Evolutionary conservation across 1,140 invertebrate species (phyloP).

Genomic region (Drosophila elegans): DNA sequence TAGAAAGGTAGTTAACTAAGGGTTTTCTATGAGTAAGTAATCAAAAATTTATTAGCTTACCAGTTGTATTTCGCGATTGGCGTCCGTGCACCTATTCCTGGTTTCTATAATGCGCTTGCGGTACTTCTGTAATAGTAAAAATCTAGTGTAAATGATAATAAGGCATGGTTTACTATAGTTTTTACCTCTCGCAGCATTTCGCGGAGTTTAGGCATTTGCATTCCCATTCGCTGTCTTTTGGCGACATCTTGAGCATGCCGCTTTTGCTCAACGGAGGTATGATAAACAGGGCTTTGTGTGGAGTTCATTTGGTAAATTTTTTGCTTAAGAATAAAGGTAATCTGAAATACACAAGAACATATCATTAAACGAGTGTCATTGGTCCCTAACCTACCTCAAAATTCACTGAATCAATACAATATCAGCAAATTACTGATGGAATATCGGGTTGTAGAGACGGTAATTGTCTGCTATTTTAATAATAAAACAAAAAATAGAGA

Average conservation of each 20-base stretch:
- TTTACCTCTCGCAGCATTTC: slow-evolving; percentile 69
- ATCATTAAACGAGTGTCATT: not conserved
- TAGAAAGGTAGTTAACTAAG: not conserved
- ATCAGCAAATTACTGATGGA: no score
- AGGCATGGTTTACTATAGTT: not conserved
- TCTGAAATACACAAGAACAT: not conserved
- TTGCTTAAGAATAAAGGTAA: not conserved
- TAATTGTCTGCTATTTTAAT: no score
- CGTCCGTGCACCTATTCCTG: slow-evolving; percentile 43
- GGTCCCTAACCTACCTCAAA: no score
- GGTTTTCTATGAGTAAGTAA: not conserved
- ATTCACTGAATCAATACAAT: no score
- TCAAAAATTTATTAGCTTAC: slow-evolving; percentile 16
- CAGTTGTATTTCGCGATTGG: slow-evolving; percentile 54
- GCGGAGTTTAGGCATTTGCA: slow-evolving; percentile 63
- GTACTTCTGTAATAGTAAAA: slow-evolving; percentile 48
- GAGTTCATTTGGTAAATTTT: slow-evolving; percentile 46
- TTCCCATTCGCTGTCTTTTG: slow-evolving; percentile 57
- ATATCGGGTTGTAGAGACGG: no score
- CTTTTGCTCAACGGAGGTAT: slow-evolving; percentile 73
- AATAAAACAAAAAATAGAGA: no score
- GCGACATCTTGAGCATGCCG: slow-evolving; percentile 70
- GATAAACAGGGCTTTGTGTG: slow-evolving; percentile 51
- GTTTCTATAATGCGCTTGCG: slow-evolving; percentile 58
- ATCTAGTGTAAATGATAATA: not conserved